Conservation (phyloP, 2,888 invertebrate species). For the Nasonovia ribisnigri region DNA sequence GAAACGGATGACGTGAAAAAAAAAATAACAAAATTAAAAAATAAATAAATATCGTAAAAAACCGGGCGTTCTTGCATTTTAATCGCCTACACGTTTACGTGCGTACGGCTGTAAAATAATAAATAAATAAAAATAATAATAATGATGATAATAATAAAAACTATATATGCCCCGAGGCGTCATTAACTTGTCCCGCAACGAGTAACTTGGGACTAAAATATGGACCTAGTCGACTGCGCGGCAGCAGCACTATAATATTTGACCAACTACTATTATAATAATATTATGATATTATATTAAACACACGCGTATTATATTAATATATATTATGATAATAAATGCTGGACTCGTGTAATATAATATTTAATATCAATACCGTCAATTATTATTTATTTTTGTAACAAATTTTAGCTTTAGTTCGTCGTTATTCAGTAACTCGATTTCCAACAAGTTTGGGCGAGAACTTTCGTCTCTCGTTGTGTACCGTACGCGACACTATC, state of each 20-base stretch:
- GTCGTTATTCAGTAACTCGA: no score
- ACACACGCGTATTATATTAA: neutral
- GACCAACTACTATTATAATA: neutral
- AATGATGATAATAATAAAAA: conserved; percentile 39
- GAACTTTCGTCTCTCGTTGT: neutral
- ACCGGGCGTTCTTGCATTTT: conserved; percentile 52
- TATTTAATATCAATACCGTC: neutral
- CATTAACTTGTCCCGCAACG: conserved; percentile 47
- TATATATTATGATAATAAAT: neutral
- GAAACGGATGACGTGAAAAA: neutral
- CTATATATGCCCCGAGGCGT: conserved; percentile 35
- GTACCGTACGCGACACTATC: neutral
- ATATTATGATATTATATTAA: neutral
- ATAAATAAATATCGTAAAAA: conserved; percentile 62
- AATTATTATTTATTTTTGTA: neutral
- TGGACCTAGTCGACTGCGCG: neutral
- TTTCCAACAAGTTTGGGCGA: neutral
- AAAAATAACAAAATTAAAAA: conserved; percentile 39
- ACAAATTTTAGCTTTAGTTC: neutral
- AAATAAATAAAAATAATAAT: conserved; percentile 58
- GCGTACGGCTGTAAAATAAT: conserved; percentile 46
- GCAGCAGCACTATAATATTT: neutral
- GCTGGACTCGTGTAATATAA: neutral
- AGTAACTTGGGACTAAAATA: conserved; percentile 29
- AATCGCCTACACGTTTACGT: conserved; percentile 56